Evolutionary conservation across 2,113 vertebrate genomes (phyloP).

Genomic region (Pagrus major): DNA sequence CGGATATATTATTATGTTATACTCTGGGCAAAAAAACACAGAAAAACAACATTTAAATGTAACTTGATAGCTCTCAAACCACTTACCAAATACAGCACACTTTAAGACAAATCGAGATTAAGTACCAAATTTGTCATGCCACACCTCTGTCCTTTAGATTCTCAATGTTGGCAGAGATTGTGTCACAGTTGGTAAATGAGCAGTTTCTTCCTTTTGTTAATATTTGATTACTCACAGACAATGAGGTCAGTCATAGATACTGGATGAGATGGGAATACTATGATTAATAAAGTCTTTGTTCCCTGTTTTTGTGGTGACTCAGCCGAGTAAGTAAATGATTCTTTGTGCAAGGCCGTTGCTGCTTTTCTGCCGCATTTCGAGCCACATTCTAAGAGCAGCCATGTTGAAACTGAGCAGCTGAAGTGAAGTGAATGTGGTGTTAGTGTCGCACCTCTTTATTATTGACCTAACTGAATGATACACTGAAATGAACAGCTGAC

Average conservation of each 20-base stretch:
- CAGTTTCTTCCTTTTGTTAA: conserved; percentile 19
- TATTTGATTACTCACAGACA: conserved; percentile 38
- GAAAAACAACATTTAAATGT: background rate
- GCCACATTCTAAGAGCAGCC: conserved; percentile 6
- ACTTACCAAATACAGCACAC: background rate
- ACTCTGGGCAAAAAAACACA: background rate
- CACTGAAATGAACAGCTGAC: background rate
- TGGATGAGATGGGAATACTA: conserved; percentile 32
- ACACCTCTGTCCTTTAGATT: background rate
- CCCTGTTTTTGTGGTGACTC: conserved; percentile 45
- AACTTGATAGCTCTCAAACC: background rate
- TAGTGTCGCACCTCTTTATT: background rate
- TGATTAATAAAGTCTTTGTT: conserved; percentile 52
- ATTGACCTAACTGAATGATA: background rate
- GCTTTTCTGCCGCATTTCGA: conserved; percentile 2
- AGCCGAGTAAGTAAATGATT: conserved; percentile 34
- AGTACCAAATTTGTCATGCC: background rate
- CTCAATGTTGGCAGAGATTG: background rate
- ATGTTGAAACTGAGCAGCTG: conserved; percentile 11
- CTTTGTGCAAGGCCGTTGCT: conserved; percentile 7
- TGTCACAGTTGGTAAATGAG: conserved; percentile 7
- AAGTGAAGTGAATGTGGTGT: background rate
- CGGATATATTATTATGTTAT: background rate
- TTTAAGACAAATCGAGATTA: background rate
- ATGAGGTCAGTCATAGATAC: conserved; percentile 5